Percentiles rank a stretch among this genome's conserved stretches.
These are phyloP conservation scores for Heterodera carotae DNA, from an alignment of 1,140 invertebrate species.

Conservation along the genomic window DNA sequence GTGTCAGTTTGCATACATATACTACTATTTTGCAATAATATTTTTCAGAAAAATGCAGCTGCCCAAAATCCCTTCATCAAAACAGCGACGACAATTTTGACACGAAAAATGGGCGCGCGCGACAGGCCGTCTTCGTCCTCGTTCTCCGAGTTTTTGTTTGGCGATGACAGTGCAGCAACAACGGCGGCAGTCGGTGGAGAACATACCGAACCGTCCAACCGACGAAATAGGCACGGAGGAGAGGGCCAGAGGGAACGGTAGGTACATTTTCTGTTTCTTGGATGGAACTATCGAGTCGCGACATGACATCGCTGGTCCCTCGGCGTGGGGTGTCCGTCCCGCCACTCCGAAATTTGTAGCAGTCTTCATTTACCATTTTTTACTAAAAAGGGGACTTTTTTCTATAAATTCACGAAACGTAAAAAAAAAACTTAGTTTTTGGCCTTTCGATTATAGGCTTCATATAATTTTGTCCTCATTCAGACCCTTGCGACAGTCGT, in stretches of 20 bases:
- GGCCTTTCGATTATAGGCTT: too few species aligned
- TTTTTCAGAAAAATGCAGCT: not conserved
- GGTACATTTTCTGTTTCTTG: too few species aligned
- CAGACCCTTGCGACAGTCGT: not conserved
- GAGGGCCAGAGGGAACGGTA: not conserved
- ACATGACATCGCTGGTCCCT: too few species aligned
- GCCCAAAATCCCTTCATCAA: not conserved
- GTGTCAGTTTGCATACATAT: too few species aligned
- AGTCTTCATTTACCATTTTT: too few species aligned
- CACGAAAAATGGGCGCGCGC: not conserved
- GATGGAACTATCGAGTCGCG: too few species aligned
- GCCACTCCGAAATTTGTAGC: too few species aligned
- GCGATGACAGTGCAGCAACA: not conserved
- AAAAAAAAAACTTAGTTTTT: too few species aligned
- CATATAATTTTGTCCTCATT: not conserved
- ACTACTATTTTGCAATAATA: too few species aligned
- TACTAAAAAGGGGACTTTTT: too few species aligned
- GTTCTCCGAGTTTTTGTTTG: slow-evolving; percentile 1
- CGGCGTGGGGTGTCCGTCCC: too few species aligned
- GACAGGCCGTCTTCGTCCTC: not conserved
- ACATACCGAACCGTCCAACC: not conserved
- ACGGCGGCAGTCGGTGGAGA: not conserved
- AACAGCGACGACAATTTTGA: not conserved
- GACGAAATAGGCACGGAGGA: not conserved
- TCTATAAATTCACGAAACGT: too few species aligned